Evolutionary conservation across 2,888 invertebrate genomes (phyloP).

Genomic region (Stenodema calcarata): DNA sequence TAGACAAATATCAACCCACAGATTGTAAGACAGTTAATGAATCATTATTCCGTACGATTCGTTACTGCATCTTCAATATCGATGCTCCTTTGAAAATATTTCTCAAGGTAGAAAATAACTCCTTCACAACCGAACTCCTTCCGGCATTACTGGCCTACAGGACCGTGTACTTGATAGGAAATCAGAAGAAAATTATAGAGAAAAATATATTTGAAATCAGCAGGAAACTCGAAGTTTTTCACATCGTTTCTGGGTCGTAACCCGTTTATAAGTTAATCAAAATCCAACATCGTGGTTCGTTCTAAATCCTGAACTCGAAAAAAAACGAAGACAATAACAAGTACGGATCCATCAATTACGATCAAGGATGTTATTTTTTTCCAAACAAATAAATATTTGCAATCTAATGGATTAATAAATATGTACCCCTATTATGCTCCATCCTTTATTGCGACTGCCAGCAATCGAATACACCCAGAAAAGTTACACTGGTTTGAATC

Average conservation of each 20-base stretch:
- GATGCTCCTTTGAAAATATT: too few species aligned
- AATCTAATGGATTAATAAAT: background rate
- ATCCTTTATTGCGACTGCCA: slow-evolving; percentile 16
- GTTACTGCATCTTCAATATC: too few species aligned
- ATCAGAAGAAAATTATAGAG: background rate
- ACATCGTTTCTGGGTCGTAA: background rate
- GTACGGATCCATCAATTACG: background rate
- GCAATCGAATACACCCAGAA: slow-evolving; percentile 18
- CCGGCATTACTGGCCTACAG: too few species aligned
- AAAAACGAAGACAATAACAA: background rate
- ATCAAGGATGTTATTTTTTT: background rate
- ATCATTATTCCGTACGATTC: too few species aligned
- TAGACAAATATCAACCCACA: too few species aligned
- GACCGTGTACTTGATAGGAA: background rate
- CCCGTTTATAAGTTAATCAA: background rate
- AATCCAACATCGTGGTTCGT: background rate
- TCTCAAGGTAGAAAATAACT: too few species aligned
- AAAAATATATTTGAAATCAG: slow-evolving; percentile 19
- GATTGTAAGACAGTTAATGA: too few species aligned
- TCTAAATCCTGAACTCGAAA: background rate
- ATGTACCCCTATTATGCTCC: background rate
- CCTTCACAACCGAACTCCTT: too few species aligned
- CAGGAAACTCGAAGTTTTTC: background rate
- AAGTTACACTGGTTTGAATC: slow-evolving; percentile 9
- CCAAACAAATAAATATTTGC: background rate